These are phyloP conservation scores for Sanderia malayensis DNA, from an alignment of 30 jellyfish, hydroid and myxozoan genomes.

Conservation along the genomic window DNA sequence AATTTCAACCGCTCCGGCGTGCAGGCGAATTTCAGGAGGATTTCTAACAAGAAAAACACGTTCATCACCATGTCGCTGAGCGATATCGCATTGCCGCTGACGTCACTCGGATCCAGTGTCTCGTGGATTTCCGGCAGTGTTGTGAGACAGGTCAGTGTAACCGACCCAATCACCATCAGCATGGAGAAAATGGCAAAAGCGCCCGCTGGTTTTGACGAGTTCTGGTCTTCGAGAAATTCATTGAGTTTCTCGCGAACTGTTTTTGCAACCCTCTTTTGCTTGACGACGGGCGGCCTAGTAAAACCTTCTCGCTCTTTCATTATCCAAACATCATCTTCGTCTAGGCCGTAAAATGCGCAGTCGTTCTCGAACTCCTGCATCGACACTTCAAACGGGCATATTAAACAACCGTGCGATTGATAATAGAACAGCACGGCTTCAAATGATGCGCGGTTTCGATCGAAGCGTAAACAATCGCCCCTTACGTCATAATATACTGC, in stretches of 20 bases:
- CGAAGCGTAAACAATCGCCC: slow-evolving; percentile 32
- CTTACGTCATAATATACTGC: slow-evolving; percentile 16
- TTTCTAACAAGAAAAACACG: slow-evolving; percentile 48
- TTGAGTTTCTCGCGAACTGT: slow-evolving; percentile 7
- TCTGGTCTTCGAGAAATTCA: slow-evolving; percentile 71
- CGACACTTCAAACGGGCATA: slow-evolving; percentile 60
- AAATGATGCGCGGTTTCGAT: slow-evolving; percentile 72
- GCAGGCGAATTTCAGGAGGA: slow-evolving; percentile 20
- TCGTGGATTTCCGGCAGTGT: slow-evolving; percentile 56
- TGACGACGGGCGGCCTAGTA: slow-evolving; percentile 50
- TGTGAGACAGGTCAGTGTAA: slow-evolving; percentile 67
- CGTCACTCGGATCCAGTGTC: background rate
- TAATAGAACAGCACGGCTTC: slow-evolving; percentile 87
- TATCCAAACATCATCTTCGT: slow-evolving; percentile 45
- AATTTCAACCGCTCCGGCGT: slow-evolving; percentile 48
- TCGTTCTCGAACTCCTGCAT: slow-evolving; percentile 77
- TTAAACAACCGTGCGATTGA: slow-evolving; percentile 82
- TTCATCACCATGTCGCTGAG: slow-evolving; percentile 48
- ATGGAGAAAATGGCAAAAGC: slow-evolving; percentile 57
- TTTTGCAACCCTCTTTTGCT: background rate
- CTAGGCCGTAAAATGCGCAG: slow-evolving; percentile 69
- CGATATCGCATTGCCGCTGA: slow-evolving; percentile 27
- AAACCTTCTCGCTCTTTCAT: slow-evolving; percentile 81
- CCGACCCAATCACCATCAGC: slow-evolving; percentile 61
- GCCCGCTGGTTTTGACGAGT: slow-evolving; percentile 74